These are phyloP conservation scores for Bicyclus anynana DNA, from an alignment of 1,140 invertebrate species.

Conservation along the genomic window DNA sequence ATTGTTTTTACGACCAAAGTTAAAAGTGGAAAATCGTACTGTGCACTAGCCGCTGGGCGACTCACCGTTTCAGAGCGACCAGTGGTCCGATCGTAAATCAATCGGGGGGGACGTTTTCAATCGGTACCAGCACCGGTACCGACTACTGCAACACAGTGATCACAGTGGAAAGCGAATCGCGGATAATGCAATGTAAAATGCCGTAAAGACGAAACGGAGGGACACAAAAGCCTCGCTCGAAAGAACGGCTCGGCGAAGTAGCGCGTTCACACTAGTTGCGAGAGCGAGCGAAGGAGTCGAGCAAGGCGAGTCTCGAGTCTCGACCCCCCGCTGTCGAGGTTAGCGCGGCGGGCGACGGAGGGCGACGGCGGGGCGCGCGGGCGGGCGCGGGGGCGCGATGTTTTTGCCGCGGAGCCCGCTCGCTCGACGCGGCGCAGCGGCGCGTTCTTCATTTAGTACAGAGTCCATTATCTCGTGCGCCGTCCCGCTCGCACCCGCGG, in stretches of 20 bases:
- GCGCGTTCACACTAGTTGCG: conserved; percentile 31
- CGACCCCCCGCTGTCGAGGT: conserved; percentile 67
- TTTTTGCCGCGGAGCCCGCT: conserved; percentile 70
- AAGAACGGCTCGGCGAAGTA: conserved; percentile 37
- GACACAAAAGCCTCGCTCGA: conserved; percentile 29
- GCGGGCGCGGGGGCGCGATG: conserved; percentile 47
- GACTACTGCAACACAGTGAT: conserved; percentile 40
- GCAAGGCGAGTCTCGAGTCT: conserved; percentile 30
- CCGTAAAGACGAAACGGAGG: conserved; percentile 50
- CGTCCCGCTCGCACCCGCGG: conserved; percentile 58
- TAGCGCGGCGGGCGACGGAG: conserved; percentile 60
- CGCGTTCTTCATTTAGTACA: conserved; percentile 70
- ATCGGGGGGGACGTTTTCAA: conserved; percentile 42
- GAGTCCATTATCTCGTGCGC: conserved; percentile 67
- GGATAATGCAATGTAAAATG: conserved; percentile 46
- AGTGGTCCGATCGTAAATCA: conserved; percentile 51
- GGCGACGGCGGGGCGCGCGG: conserved; percentile 44
- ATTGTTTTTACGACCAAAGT: conserved; percentile 15
- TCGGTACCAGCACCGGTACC: conserved; percentile 36
- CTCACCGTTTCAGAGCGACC: conserved; percentile 58
- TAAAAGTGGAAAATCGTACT: conserved; percentile 10
- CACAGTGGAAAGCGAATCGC: conserved; percentile 40
- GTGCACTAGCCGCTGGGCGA: conserved; percentile 25
- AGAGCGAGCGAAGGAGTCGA: conserved; percentile 32
- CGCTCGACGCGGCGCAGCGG: conserved; percentile 59